Conservation (phyloP, 2,797 vertebrate genomes). For the Scarus forsteni region DNA sequence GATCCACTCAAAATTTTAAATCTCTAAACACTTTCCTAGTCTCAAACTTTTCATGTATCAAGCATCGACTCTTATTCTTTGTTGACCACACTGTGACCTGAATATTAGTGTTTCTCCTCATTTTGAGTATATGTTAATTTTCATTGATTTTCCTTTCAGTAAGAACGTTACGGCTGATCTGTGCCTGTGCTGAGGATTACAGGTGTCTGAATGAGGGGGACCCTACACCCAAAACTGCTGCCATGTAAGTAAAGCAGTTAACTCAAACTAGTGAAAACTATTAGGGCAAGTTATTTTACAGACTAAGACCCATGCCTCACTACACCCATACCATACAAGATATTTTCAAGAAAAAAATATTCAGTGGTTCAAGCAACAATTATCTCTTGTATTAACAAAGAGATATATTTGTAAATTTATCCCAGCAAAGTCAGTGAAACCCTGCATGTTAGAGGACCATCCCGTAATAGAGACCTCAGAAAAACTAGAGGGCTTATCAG, state of each 20-base stretch:
- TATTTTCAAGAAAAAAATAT: background rate
- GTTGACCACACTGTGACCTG: too few relatives aligned
- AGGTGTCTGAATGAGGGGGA: conserved; percentile 78
- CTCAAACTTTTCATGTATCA: too few relatives aligned
- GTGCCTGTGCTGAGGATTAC: conserved; percentile 93
- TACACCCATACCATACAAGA: too few relatives aligned
- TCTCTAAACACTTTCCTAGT: too few relatives aligned
- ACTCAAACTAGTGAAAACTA: background rate
- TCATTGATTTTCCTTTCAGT: conserved; percentile 73
- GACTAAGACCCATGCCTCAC: background rate
- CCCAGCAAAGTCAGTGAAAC: background rate
- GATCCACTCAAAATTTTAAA: too few relatives aligned
- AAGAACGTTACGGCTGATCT: conserved; percentile 90
- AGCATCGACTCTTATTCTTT: too few relatives aligned
- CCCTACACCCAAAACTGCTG: conserved; percentile 73
- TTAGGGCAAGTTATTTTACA: background rate
- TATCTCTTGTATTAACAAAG: too few relatives aligned
- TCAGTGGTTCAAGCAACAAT: background rate
- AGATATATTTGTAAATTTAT: too few relatives aligned
- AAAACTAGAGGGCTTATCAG: too few relatives aligned
- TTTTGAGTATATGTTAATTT: background rate
- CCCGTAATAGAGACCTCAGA: background rate
- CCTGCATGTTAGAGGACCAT: background rate
- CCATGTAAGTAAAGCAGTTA: conserved; percentile 88
- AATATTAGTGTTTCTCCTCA: too few relatives aligned